These are phyloP conservation scores for Prenolepis imparis DNA, from an alignment of 2,888 invertebrate species.

Conservation along the genomic window DNA sequence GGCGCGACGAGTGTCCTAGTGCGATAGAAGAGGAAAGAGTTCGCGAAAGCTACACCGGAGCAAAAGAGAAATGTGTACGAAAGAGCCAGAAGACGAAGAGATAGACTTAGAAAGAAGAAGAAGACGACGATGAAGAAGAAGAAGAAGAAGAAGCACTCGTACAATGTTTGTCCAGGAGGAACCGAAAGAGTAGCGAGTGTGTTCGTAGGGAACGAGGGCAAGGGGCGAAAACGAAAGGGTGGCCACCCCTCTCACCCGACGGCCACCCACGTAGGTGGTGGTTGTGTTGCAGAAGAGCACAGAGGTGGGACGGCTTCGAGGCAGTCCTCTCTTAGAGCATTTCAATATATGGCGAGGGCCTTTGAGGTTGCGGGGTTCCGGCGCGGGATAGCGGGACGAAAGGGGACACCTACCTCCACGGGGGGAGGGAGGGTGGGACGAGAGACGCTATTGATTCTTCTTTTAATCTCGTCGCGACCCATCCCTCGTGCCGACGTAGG, in stretches of 20 bases:
- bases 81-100: constrained; percentile 48
- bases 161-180: constrained; percentile 80
- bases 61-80: constrained; percentile 45
- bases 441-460: constrained; percentile 85
- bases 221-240: constrained; percentile 70
- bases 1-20: constrained; percentile 46
- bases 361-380: constrained; percentile 82
- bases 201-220: constrained; percentile 66
- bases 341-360: constrained; percentile 85
- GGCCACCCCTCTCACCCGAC: constrained; percentile 65
- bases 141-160: constrained; percentile 47
- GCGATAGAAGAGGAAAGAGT: constrained; percentile 45
- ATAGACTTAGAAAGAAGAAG: constrained; percentile 20
- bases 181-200: constrained; percentile 73
- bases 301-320: constrained; percentile 68
- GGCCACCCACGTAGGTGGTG: constrained; percentile 71
- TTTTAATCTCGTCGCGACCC: constrained; percentile 86
- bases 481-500: constrained; percentile 76
- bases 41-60: constrained; percentile 58
- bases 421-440: constrained; percentile 75
- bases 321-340: constrained; percentile 84
- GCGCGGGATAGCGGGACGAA: constrained; percentile 71
- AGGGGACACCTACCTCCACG: constrained; percentile 70
- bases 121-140: constrained; percentile 26
- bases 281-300: constrained; percentile 67